These are phyloP conservation scores for Colletes collaris DNA, from an alignment of 2,888 invertebrate species.

Conservation along the genomic window DNA sequence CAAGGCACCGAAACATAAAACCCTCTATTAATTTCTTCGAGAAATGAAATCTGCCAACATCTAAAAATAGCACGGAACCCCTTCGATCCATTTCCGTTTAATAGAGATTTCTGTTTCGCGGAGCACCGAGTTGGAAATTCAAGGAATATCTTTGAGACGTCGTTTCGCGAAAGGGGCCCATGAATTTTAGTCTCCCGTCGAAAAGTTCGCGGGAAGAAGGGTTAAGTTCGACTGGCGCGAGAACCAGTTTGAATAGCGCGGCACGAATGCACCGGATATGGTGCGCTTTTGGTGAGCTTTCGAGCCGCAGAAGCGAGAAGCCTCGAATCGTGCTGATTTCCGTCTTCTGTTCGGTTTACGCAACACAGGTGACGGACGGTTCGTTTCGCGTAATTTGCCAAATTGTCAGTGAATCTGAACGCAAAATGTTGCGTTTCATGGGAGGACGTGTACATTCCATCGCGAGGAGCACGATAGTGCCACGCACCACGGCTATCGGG, in stretches of 20 bases:
- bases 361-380: constrained; percentile 28
- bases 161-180: too few relatives aligned
- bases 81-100: too few relatives aligned
- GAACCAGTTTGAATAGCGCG: constrained; percentile 19
- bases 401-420: constrained; percentile 11
- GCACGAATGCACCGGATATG: not conserved
- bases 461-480: constrained; percentile 60
- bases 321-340: constrained; percentile 11
- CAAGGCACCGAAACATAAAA: too few relatives aligned
- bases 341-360: constrained; percentile 50
- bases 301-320: constrained; percentile 20
- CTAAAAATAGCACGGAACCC: too few relatives aligned
- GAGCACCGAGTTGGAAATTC: too few relatives aligned
- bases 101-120: too few relatives aligned
- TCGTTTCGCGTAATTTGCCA: not conserved
- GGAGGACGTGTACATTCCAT: constrained; percentile 68
- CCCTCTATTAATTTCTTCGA: too few relatives aligned
- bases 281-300: not conserved
- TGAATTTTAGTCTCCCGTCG: too few relatives aligned
- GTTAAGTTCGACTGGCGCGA: too few relatives aligned
- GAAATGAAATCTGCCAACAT: too few relatives aligned
- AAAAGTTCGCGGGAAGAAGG: too few relatives aligned
- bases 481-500: constrained; percentile 70
- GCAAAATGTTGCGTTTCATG: constrained; percentile 73
- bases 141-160: too few relatives aligned